Evolutionary conservation across 1,140 invertebrate genomes (phyloP).

Genomic region (Vollenhovia emeryi): DNA sequence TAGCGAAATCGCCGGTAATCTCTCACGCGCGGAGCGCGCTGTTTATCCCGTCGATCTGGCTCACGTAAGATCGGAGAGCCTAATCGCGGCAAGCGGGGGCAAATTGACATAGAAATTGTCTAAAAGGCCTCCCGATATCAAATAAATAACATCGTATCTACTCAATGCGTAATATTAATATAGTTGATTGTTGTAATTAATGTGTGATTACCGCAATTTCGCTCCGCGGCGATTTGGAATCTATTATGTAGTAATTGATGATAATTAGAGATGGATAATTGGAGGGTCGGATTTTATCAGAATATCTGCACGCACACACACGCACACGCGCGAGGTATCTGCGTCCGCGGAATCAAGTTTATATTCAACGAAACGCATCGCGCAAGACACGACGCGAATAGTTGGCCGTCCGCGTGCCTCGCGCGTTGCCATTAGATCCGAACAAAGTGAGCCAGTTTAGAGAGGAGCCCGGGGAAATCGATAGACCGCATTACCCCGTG

Average conservation of each 20-base stretch:
- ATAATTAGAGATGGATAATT: neutral
- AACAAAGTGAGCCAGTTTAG: conserved; percentile 29
- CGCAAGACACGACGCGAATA: neutral
- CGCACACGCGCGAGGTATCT: neutral
- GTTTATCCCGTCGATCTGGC: no score
- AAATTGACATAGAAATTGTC: neutral
- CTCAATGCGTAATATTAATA: neutral
- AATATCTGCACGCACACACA: neutral
- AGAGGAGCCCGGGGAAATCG: conserved; percentile 20
- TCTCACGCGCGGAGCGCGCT: no score
- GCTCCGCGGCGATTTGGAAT: no score
- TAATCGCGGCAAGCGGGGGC: neutral
- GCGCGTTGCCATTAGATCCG: neutral
- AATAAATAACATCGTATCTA: neutral
- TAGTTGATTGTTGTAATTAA: neutral
- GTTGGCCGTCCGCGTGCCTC: neutral
- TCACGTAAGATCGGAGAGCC: neutral
- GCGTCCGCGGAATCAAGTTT: neutral
- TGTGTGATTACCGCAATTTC: neutral
- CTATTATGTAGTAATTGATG: no score
- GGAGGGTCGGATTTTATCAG: neutral
- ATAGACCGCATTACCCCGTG: conserved; percentile 33
- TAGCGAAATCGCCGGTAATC: neutral
- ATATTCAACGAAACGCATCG: neutral
- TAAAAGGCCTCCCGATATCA: neutral